These are phyloP conservation scores for Drosophila kepulauana DNA, from an alignment of 1,140 invertebrate species.

Conservation along the genomic window DNA sequence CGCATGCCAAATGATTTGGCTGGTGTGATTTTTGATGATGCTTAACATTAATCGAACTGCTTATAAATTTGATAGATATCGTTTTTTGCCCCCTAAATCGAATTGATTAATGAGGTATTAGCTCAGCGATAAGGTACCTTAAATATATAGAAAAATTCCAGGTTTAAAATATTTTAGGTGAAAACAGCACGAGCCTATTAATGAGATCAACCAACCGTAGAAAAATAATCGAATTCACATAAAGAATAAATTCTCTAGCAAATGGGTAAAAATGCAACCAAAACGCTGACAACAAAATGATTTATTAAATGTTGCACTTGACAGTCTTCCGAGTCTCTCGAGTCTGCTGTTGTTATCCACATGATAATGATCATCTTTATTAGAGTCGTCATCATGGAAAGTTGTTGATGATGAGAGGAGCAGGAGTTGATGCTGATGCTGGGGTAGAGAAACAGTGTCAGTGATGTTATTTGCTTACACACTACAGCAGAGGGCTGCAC, in stretches of 20 bases:
- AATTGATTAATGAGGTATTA: constrained; percentile 75
- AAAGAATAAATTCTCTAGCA: not conserved
- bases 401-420: constrained; percentile 62
- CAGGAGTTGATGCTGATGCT: constrained; percentile 15
- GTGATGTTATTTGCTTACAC: constrained; percentile 74
- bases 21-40: constrained; percentile 77
- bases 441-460: constrained; percentile 15
- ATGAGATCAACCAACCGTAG: constrained; percentile 59
- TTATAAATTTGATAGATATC: constrained; percentile 79
- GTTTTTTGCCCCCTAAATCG: constrained; percentile 36
- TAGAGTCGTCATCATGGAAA: constrained; percentile 37
- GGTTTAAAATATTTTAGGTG: constrained; percentile 66
- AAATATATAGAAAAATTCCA: constrained; percentile 43
- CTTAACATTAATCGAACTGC: constrained; percentile 78
- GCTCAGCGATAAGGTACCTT: not conserved
- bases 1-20: constrained; percentile 73
- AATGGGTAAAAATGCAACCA: constrained; percentile 68
- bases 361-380: constrained; percentile 47
- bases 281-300: constrained; percentile 74
- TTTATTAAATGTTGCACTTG: constrained; percentile 79
- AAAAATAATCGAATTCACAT: not conserved
- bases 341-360: constrained; percentile 35
- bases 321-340: constrained; percentile 35
- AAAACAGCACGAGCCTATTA: constrained; percentile 68
- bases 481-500: constrained; percentile 40